Evolutionary conservation across 2,888 invertebrate genomes (phyloP), one percentile per base, ranked within the genome.

Genomic region (Drosophila kokeensis): DNA sequence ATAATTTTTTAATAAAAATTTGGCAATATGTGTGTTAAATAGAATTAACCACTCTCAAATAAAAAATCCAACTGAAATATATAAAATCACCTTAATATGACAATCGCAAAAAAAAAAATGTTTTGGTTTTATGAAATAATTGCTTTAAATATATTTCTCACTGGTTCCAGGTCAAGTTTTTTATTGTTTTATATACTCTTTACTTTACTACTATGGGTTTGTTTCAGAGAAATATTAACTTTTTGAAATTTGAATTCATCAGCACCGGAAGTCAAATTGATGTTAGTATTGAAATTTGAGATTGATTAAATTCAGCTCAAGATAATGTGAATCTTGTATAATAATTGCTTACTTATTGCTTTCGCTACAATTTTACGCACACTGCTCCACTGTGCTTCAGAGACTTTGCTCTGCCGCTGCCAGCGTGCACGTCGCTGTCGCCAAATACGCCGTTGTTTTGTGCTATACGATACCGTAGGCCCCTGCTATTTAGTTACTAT

Each of bases 401-500:
- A 54, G 55, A 76, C 76, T 67, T 65, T 65, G 66, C 64, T 50
- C 69, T 50, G 79, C 24, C 67, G 72, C 80, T 66, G 81, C 57
- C 72, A 61, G 63, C 67, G 62, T 32, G 18, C 54, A 61, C 73
- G 70, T 62, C 73, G 87, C 85, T 69, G 80, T 82, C 84, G 85
- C 78, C 82, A 79, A 81, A 82, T 73, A 68, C 83, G 82, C 74
- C 73, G 79, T 83, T 76, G 81, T 82, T 76, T 77, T 87, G 89
- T 89, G 90, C 83, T 78, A 87, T 82, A 73, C 90, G 90, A 90
- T 82, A 89, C 80, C 85, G 79, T 85, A 65, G 83, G 70, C 81
- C 87, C 63, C 76, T 69, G 90, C 81, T 82, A 82, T 91, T 92
- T 82, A 92, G 92, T 91, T 92, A 90, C 84, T 88, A 87, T 75